Base-by-base conservation (phyloP, 2,888 invertebrate species). In the Philereme transversata region DNA sequence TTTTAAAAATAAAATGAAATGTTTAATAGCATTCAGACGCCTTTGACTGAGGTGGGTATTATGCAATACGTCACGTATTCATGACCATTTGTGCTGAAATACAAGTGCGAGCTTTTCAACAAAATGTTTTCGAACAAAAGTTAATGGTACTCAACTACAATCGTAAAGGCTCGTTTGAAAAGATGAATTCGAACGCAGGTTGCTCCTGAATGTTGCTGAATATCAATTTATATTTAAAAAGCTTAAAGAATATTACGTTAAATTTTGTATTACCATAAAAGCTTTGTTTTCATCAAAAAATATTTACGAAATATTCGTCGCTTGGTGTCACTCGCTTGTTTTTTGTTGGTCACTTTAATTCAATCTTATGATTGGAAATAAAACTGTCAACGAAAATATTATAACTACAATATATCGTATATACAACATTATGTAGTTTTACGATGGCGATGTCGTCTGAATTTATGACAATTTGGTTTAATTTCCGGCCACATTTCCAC, bases 401-500 rank as follows among this genome's bases (percentile, higher is more conserved):
- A 22, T 22, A 22, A 22, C 22, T 22, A 8, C 49, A 49, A 49
- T 38, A 38, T 7, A 44, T 10, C 5, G 11, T 35, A 41, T 51
- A 41, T 54, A 11, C 46, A 40, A 36, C 48, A 34, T 33, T 10
- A 38, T 49, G 43, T 52, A 58, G 52, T 58, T 52, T 52, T 44
- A 53, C 52, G 48, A 49, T n/a, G 33, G 34, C 10, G 38, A 46
- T 8, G 52, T 41, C 11, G 57, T 36, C 51, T 48, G 57, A 57
- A 53, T 62, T 59, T 59, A 49, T 56, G 54, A 41, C 58, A 54
- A 63, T 59, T 60, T 57, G 36, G 60, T 59, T 56, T 61, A 54
- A 64, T 61, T 61, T 64, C 57, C 61, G 61, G 40, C 41, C 47
- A 40, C 49, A 61, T 65, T 61, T 58, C 58, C 57, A 38, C 60